phyloP scores from a whole-genome alignment of 2,888 invertebrate species.

The Cephus rjabovi region DNA sequence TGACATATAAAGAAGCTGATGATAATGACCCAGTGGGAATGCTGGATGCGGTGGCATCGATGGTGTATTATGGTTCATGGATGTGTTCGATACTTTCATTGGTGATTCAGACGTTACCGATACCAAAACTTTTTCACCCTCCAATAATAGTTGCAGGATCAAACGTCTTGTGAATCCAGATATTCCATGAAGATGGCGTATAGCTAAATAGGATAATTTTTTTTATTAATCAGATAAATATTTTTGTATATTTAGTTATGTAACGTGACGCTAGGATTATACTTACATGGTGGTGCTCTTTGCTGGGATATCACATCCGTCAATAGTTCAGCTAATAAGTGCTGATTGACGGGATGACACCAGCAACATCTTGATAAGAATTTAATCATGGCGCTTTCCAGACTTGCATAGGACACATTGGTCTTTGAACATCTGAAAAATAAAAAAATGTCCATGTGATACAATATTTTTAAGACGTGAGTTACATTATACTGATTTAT shows the following conservation, averaged over 20 bases:
- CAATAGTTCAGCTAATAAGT: constrained; percentile 82
- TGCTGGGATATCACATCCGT: constrained; percentile 80
- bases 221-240: neutral
- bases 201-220: constrained; percentile 45
- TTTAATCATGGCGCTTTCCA: constrained; percentile 83
- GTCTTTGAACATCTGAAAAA: constrained; percentile 48
- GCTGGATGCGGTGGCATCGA: constrained; percentile 73
- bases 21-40: constrained; percentile 79
- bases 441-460: neutral
- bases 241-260: neutral
- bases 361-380: constrained; percentile 87
- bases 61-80: constrained; percentile 48
- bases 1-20: constrained; percentile 79
- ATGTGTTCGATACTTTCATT: constrained; percentile 53
- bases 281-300: constrained; percentile 63
- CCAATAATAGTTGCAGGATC: constrained; percentile 86
- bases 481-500: constrained; percentile 2
- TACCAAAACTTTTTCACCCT: constrained; percentile 86
- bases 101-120: constrained; percentile 71
- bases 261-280: neutral
- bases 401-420: constrained; percentile 58
- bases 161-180: constrained; percentile 90
- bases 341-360: constrained; percentile 88
- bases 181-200: constrained; percentile 72
- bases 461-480: neutral